phyloP scores from a whole-genome alignment of 2,113 vertebrate genomes.

The Hemibagrus wyckioides region DNA sequence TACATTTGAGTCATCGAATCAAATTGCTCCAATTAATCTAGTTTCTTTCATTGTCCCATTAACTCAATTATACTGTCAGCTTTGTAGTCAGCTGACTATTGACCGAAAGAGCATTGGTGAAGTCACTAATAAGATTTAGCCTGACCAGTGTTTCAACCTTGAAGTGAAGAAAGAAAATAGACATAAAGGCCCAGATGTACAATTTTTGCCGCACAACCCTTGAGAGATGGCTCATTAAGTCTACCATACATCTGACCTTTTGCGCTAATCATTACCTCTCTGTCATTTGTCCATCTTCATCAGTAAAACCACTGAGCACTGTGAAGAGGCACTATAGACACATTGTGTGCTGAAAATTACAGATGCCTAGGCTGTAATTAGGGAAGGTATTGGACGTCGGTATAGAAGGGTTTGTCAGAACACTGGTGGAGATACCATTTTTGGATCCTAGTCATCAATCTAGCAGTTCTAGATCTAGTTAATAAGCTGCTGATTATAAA shows the following conservation, averaged over 20 bases:
- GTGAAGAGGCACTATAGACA: neutral
- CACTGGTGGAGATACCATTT: neutral
- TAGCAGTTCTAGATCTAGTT: too few relatives aligned
- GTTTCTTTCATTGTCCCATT: neutral
- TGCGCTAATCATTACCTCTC: neutral
- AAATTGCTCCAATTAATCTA: neutral
- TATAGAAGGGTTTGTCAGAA: neutral
- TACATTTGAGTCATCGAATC: neutral
- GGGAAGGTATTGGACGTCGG: neutral
- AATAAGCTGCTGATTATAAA: too few relatives aligned
- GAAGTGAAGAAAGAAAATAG: too few relatives aligned
- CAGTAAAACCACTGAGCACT: neutral
- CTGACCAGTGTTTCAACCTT: neutral
- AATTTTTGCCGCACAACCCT: neutral
- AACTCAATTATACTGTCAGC: neutral
- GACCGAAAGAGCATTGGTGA: too few relatives aligned
- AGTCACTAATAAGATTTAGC: neutral
- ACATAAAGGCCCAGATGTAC: neutral
- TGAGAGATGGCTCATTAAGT: neutral
- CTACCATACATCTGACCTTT: neutral
- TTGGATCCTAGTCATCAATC: neutral
- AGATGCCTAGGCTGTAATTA: conserved; percentile 7
- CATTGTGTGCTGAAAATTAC: neutral
- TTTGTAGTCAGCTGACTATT: neutral
- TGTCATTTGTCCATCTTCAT: neutral